Percentiles rank a stretch among this genome's conserved stretches.
Evolutionary conservation across 2,888 invertebrate genomes (phyloP).

Genomic region (Xanthia icteritia): DNA sequence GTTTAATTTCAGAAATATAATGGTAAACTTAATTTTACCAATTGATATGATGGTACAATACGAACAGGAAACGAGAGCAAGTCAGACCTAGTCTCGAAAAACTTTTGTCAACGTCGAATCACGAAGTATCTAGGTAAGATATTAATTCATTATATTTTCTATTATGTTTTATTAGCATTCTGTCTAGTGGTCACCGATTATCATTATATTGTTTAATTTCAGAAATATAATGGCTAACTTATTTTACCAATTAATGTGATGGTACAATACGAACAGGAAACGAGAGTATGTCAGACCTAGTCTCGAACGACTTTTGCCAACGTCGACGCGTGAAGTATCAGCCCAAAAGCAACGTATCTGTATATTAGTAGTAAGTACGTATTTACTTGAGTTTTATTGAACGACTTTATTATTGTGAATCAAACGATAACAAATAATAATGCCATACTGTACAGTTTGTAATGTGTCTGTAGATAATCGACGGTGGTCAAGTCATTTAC

Average conservation of each 20-base stretch:
- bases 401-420: neutral
- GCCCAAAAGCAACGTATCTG: neutral
- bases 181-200: neutral
- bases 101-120: neutral
- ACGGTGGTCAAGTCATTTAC: neutral
- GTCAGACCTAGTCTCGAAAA: neutral
- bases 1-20: conserved; percentile 6
- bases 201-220: neutral
- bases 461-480: neutral
- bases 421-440: neutral
- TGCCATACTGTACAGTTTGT: neutral
- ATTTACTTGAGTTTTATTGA: neutral
- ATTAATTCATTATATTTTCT: neutral
- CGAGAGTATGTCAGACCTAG: neutral
- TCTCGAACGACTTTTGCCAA: neutral
- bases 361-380: neutral
- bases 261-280: neutral
- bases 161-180: neutral
- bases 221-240: neutral
- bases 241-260: neutral
- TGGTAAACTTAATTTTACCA: conserved; percentile 4
- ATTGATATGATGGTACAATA: conserved; percentile 2
- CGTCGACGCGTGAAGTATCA: neutral
- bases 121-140: neutral
- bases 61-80: neutral